A percentile compares a stretch with the other conserved stretches of the same genome.
Evolutionary conservation across 37 sponge, comb jelly and placozoan genomes (phyloP).

Genomic region (Beroe forskalii): DNA sequence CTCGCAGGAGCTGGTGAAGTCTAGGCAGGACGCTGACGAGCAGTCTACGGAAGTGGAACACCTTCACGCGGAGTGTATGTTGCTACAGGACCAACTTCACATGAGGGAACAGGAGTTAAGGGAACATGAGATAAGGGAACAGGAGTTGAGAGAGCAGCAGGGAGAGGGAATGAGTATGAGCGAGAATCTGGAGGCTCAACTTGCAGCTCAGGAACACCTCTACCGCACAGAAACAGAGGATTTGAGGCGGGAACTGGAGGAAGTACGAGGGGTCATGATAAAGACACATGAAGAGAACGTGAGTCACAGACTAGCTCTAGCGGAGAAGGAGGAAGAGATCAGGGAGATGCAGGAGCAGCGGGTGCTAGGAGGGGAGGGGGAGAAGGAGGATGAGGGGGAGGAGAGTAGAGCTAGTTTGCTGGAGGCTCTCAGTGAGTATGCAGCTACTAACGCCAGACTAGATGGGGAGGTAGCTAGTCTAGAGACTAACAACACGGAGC

Average conservation of each 20-base stretch:
- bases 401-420: constrained; percentile 49
- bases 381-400: neutral
- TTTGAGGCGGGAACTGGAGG: constrained; percentile 38
- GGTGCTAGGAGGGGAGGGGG: neutral
- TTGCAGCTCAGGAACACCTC: constrained; percentile 34
- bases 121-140: neutral
- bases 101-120: neutral
- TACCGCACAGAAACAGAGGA: constrained; percentile 20
- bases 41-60: constrained; percentile 18
- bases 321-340: constrained; percentile 36
- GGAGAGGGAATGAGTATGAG: neutral
- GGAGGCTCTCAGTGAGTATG: constrained; percentile 13
- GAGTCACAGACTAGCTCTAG: constrained; percentile 21
- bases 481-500: constrained; percentile 45
- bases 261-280: constrained; percentile 34
- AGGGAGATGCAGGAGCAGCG: neutral
- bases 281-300: constrained; percentile 54
- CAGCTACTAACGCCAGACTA: constrained; percentile 26
- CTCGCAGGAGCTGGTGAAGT: constrained; percentile 30
- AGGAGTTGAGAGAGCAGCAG: neutral
- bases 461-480: constrained; percentile 5
- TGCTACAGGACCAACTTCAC: constrained; percentile 28
- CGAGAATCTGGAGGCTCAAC: constrained; percentile 32
- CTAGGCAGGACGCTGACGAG: constrained; percentile 19
- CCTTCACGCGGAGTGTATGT: constrained; percentile 29